These are phyloP conservation scores for Halyomorpha halys DNA, from an alignment of 1,140 invertebrate species.

Conservation along the genomic window DNA sequence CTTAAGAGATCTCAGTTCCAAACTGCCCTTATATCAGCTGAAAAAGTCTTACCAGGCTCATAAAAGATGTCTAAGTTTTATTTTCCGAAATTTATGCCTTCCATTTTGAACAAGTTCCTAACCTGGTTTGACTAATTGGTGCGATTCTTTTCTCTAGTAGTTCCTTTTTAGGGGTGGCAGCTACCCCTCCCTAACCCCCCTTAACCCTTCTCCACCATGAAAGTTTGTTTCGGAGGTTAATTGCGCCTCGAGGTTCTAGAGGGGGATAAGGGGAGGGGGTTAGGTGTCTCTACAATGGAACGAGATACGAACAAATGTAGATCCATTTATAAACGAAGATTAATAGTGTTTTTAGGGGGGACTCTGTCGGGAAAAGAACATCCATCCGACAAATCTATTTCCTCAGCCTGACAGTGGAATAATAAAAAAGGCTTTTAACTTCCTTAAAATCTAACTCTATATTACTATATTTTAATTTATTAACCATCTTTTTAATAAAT, in stretches of 20 bases:
- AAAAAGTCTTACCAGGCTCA: conserved; percentile 11
- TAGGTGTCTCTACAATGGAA: conserved; percentile 12
- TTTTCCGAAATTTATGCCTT: conserved; percentile 14
- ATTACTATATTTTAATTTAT: no score
- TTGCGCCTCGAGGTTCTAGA: neutral
- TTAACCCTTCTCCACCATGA: neutral
- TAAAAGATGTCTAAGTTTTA: conserved; percentile 14
- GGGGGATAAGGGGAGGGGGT: neutral
- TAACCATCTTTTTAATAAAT: no score
- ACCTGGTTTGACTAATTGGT: conserved; percentile 5
- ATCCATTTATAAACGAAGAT: conserved; percentile 18
- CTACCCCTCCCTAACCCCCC: no score
- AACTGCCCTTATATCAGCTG: no score
- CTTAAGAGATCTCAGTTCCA: no score
- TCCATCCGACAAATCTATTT: neutral
- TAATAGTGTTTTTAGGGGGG: conserved; percentile 13
- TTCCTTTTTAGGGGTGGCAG: no score
- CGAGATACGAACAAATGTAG: conserved; percentile 18
- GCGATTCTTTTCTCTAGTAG: conserved; percentile 6
- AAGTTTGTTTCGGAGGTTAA: neutral
- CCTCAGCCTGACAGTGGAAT: neutral
- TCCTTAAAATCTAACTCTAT: no score
- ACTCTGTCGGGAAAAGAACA: no score
- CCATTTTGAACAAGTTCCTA: conserved; percentile 1
- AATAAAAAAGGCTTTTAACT: no score